Base-by-base conservation (phyloP, 30 jellyfish, hydroid and myxozoan species). In the Turritopsis dohrnii region DNA sequence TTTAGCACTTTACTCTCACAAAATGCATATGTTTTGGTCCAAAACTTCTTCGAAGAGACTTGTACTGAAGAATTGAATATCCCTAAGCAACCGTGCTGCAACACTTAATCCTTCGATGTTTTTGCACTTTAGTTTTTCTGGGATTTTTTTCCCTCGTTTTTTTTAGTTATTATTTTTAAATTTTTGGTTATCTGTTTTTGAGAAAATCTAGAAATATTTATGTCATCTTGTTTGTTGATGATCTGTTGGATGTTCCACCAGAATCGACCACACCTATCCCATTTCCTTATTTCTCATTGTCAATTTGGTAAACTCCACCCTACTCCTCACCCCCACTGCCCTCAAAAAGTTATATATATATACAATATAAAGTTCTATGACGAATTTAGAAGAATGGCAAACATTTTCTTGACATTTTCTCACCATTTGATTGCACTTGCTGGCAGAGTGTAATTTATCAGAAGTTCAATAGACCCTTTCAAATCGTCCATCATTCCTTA, bases 21-120 rank as follows among this genome's bases (percentile, higher is more conserved):
- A 74, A 29, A 26, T n/a, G 83, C 28, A 74, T 74, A 74, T 74
- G 83, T 74, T 16, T 23, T 74, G 83, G 83, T 74, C 26, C 83
- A 74, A 74, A 74, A 74, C 21, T 23, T 21, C 60, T 74, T 74
- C 65, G 83, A 74, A n/a, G n/a, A 24, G 24, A 24, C 83, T 13
- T 41, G 60, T 41, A 3, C 5, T 41, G 60, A 41, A 41, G 60
- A 41, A 5, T 41, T 41, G 13, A 41, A 5, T 13, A 41, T 41
- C 60, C 60, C 60, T 3, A 41, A 41, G 13, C 60, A 41, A 13
- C 60, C 60, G 13, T 41, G 60, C 60, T 41, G 60, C 60, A 41
- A 5, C 60, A 41, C 60, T 41, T 41, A 41, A 13, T 13, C 13
- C 60, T 41, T 41, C 13, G 13, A 3, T 41, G 5, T 13, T 13